Evolutionary conservation across 1,140 invertebrate genomes (phyloP).

Genomic region (Saccostrea glomerata): DNA sequence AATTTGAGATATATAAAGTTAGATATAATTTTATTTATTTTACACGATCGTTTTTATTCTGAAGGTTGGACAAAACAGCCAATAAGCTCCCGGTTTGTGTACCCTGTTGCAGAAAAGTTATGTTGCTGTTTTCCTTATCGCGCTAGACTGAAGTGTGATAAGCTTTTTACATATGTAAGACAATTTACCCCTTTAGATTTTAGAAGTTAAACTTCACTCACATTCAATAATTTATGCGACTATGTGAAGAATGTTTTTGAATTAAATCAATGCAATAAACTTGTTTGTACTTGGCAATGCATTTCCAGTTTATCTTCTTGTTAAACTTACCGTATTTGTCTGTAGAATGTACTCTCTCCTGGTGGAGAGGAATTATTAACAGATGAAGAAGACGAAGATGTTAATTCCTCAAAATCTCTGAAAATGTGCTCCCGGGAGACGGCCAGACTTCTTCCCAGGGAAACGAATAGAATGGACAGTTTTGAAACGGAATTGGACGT

Average conservation of each 20-base stretch:
- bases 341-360: slow-evolving; percentile 29
- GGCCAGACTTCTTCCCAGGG: slow-evolving; percentile 43
- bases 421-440: slow-evolving; percentile 43
- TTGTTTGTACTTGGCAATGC: too few species aligned
- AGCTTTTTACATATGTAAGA: slow-evolving; percentile 55
- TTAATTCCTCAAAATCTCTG: neutral
- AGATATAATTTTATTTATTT: neutral
- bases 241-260: too few species aligned
- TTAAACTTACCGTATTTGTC: neutral
- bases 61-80: slow-evolving; percentile 52
- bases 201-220: neutral
- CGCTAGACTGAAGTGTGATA: slow-evolving; percentile 9
- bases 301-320: too few species aligned
- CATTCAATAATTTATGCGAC: too few species aligned
- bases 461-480: slow-evolving; percentile 47
- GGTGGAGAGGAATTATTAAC: slow-evolving; percentile 39
- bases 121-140: slow-evolving; percentile 50
- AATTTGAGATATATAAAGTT: neutral
- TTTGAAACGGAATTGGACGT: slow-evolving; percentile 51
- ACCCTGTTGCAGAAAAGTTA: slow-evolving; percentile 53
- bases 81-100: slow-evolving; percentile 50
- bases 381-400: slow-evolving; percentile 49
- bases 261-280: too few species aligned
- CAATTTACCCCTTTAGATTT: neutral
- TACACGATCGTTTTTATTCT: neutral